Evolutionary conservation across 2,888 invertebrate species (phyloP).

Genomic region (Flexamia atlantica): DNA sequence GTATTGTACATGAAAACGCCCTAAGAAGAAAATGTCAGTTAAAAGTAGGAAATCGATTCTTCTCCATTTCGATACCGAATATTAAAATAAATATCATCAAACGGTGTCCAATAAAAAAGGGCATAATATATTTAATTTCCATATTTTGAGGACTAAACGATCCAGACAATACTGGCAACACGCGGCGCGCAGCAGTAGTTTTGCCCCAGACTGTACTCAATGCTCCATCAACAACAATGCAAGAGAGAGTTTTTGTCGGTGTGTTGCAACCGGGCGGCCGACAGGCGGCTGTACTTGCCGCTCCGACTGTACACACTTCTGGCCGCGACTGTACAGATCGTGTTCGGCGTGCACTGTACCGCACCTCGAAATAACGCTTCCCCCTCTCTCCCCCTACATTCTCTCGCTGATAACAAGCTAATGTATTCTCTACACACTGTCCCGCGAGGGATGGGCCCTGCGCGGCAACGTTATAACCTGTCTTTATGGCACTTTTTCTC

Average conservation of each 20-base stretch:
- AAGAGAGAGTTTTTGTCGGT: slow-evolving; percentile 29
- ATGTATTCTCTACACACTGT: slow-evolving; percentile 63
- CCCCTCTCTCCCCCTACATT: slow-evolving; percentile 46
- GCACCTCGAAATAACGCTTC: not conserved
- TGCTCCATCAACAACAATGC: not conserved
- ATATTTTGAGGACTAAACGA: no score
- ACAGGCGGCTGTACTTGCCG: slow-evolving; percentile 4
- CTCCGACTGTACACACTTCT: slow-evolving; percentile 41
- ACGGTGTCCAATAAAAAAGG: no score
- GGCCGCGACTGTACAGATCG: slow-evolving; percentile 48
- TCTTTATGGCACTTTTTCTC: slow-evolving; percentile 41
- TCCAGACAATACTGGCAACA: no score
- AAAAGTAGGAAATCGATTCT: no score
- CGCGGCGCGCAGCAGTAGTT: no score
- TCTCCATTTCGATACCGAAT: no score
- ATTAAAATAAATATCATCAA: no score
- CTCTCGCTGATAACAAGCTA: slow-evolving; percentile 57
- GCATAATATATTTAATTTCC: no score
- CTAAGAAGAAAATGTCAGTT: no score
- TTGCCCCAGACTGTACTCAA: slow-evolving; percentile 18
- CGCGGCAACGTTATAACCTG: slow-evolving; percentile 18
- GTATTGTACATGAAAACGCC: no score
- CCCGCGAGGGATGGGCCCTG: slow-evolving; percentile 7
- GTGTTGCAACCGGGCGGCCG: not conserved
- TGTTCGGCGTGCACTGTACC: slow-evolving; percentile 51